Percentiles rank a stretch among this genome's conserved stretches.
Evolutionary conservation across 2,888 invertebrate genomes (phyloP).

Genomic region (Acheta domesticus): DNA sequence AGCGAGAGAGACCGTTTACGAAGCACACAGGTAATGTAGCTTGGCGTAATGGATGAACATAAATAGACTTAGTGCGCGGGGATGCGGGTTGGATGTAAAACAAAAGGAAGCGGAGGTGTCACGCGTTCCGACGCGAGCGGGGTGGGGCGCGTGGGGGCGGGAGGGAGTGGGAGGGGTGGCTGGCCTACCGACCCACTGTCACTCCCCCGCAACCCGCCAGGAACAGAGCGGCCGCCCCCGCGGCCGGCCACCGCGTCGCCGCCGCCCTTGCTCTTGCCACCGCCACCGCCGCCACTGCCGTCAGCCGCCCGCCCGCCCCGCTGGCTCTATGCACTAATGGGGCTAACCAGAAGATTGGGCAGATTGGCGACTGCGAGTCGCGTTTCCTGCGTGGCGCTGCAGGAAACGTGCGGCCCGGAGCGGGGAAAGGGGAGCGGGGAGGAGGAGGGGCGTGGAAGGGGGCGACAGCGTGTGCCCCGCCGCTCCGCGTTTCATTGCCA

Average conservation of each 20-base stretch:
- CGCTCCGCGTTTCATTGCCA: no score
- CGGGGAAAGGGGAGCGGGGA: no score
- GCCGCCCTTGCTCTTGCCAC: background rate
- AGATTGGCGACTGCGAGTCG: background rate
- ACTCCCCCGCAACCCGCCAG: background rate
- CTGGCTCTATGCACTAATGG: background rate
- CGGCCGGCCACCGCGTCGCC: background rate
- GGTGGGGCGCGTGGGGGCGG: no score
- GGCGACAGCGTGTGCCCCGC: no score
- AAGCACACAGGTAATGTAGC: slow-evolving; percentile 1
- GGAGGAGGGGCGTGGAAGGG: no score
- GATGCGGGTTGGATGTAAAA: background rate
- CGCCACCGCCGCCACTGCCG: background rate
- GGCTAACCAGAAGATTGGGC: background rate
- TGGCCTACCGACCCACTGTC: background rate
- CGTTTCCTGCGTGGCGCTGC: background rate
- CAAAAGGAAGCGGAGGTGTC: background rate
- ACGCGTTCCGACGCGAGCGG: no score
- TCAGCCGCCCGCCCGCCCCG: background rate
- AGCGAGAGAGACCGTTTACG: slow-evolving; percentile 1
- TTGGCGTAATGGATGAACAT: slow-evolving; percentile 2
- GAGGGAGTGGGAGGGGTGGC: no score
- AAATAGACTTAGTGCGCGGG: background rate
- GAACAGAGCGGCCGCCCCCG: background rate
- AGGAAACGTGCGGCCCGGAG: no score